Evolutionary conservation across 2,888 invertebrate species (phyloP), one percentile per base, ranked within the genome.

Genomic region (Prenolepis imparis): DNA sequence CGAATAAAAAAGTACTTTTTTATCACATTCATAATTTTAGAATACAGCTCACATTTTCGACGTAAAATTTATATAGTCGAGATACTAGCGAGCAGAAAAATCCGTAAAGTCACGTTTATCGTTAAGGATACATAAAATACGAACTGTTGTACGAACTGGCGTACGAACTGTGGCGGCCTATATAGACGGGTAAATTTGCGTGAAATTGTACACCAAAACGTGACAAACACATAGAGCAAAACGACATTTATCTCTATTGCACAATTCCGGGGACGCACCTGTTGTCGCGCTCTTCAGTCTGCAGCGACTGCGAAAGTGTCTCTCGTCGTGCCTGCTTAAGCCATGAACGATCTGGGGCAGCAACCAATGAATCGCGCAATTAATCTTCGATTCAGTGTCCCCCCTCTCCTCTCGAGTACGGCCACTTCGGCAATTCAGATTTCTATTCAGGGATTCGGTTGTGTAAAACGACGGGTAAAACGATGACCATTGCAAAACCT

Each of bases 371-470:
- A 90, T 90, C 90, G 90, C 64, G 90, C 90, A 90, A 90, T 90
- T 90, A 90, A 90, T 90, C 90, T 90, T 89, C 87, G 90, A 90
- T 90, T 90, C 90, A 90, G 78, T 83, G 82, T 73, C 85, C 82
- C 85, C 84, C 68, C 75, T 66, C 78, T 18, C 11, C 24, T 77
- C 52, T 36, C 21, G 15, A 72, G 84, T 82, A 15, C 66, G 77
- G 82, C 84, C 88, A 90, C 89, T 90, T 89, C 74, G 88, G 68
- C 88, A 90, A 90, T 90, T 89, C 84, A 85, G 87, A 66, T 67
- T 73, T 66, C 89, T 77, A 90, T 90, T 90, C 89, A 85, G 18
- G 48, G 84, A 82, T 85, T 86, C 84, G 81, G 72, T 70, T 68
- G 72, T 63, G 85, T 82, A 85, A 90, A 89, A 87, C 90, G 85